Base-by-base conservation (phyloP, 35 echinoderm and acorn worm genomes). In the Holothuria glaberrima region DNA sequence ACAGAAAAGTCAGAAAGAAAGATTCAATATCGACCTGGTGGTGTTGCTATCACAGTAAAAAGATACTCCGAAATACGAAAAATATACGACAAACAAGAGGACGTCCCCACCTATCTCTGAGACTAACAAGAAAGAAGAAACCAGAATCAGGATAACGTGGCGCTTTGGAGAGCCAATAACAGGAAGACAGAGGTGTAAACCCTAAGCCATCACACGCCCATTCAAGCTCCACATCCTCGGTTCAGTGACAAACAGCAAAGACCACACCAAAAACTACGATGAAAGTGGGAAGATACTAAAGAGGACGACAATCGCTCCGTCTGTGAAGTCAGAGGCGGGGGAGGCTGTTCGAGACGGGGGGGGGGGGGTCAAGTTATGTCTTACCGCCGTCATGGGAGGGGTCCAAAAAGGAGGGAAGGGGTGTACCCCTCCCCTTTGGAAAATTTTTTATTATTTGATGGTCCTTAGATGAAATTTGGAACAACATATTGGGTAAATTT, bases 31-130 rank as follows among this genome's bases (percentile, higher is more conserved):
- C 71, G 35, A 75, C 71, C 71, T 26, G 71, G 71, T 12, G 71
- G 25, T 75, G 71, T 75, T 41, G 71, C 71, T 20, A 75, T 75
- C 10, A 30, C 71, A 75, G 28, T 14, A n/a, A 75, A 41, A 75
- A 41, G 35, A 75, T 75, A n/a, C n/a, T n/a, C n/a, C n/a, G n/a
- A n/a, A n/a, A n/a, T n/a, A n/a, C n/a, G n/a, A n/a, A n/a, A n/a
- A n/a, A n/a, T n/a, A n/a, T n/a, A n/a, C n/a, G n/a, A n/a, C n/a
- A n/a, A n/a, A n/a, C n/a, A n/a, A 30, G 22, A 75, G 9, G 28
- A 75, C 21, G 10, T 21, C 12, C 71, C 9, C 9, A n/a, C n/a
- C n/a, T n/a, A 75, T 19, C 21, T 21, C 71, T n/a, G 26, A 2
- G 33, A n/a, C 5, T 7, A 19, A 75, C 6, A 33, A 35, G 28